Evolutionary conservation across 2,888 invertebrate genomes (phyloP).

Genomic region (Habroteleia sp.): DNA sequence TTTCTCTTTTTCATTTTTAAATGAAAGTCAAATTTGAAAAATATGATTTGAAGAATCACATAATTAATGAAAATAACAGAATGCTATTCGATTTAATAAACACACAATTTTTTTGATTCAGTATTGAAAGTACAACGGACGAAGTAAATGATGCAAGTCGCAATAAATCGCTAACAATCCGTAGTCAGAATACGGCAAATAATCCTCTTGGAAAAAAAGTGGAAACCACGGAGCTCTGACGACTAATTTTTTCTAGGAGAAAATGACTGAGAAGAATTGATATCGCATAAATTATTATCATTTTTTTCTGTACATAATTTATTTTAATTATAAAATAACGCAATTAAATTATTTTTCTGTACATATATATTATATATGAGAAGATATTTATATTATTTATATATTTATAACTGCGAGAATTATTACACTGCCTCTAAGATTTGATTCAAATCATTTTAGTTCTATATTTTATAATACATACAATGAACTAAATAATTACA

Average conservation of each 20-base stretch:
- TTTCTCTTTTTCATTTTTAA: too few species aligned
- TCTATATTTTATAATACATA: too few species aligned
- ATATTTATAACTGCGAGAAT: conserved; percentile 41
- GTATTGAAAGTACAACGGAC: conserved; percentile 75
- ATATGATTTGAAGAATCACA: too few species aligned
- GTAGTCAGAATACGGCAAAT: conserved; percentile 73
- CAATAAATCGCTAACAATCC: conserved; percentile 68
- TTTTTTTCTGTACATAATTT: conserved; percentile 41
- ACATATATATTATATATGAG: conserved; percentile 39
- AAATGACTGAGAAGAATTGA: conserved; percentile 62
- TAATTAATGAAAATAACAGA: too few species aligned
- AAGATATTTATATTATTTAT: conserved; percentile 38
- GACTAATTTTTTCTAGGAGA: conserved; percentile 55
- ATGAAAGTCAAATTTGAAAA: too few species aligned
- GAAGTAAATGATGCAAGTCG: conserved; percentile 58
- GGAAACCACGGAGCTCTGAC: conserved; percentile 77
- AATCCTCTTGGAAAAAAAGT: conserved; percentile 78
- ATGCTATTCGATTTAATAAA: conserved; percentile 22
- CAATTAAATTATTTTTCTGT: conserved; percentile 52
- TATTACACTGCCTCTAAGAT: not conserved
- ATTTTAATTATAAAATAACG: not conserved
- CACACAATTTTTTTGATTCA: conserved; percentile 65
- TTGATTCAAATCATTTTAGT: too few species aligned
- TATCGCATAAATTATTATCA: conserved; percentile 43
- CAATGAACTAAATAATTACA: too few species aligned